Conservation (phyloP, 2,113 vertebrate species). For the Merops nubicus region DNA sequence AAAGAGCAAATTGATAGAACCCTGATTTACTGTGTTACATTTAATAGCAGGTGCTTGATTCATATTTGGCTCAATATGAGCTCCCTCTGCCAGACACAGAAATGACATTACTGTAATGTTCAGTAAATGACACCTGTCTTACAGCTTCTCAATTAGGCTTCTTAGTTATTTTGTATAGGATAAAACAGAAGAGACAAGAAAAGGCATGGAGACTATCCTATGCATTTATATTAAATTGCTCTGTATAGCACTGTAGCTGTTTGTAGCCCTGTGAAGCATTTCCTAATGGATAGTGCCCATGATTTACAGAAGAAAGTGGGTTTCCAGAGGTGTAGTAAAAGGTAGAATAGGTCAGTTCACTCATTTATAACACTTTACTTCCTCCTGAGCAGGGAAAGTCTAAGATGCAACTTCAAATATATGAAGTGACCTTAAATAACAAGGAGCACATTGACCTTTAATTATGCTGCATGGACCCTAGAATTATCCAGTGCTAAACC, state of each 20-base stretch:
- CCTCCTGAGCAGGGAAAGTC: background rate
- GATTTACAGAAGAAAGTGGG: background rate
- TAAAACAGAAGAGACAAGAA: background rate
- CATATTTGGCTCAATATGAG: conserved; percentile 73
- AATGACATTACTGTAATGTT: conserved; percentile 39
- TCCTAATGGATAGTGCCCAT: background rate
- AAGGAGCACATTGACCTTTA: background rate
- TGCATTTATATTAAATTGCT: background rate
- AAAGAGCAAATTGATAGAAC: conserved; percentile 79
- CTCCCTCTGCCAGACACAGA: conserved; percentile 73
- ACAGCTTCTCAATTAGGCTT: conserved; percentile 46
- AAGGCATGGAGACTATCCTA: background rate
- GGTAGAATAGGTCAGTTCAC: background rate
- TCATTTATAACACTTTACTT: background rate
- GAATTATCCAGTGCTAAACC: background rate
- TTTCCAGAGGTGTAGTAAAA: background rate
- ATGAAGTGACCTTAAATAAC: background rate
- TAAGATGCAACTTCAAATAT: background rate
- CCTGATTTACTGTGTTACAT: conserved; percentile 76
- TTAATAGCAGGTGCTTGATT: conserved; percentile 58
- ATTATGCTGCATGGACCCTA: background rate
- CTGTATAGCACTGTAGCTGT: background rate
- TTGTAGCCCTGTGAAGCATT: background rate
- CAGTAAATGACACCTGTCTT: conserved; percentile 75
- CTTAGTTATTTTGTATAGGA: conserved; percentile 47